Evolutionary conservation across 2,797 vertebrate genomes (phyloP), one percentile per base, ranked within the genome.

Genomic region (Lepilemur septentrionalis): DNA sequence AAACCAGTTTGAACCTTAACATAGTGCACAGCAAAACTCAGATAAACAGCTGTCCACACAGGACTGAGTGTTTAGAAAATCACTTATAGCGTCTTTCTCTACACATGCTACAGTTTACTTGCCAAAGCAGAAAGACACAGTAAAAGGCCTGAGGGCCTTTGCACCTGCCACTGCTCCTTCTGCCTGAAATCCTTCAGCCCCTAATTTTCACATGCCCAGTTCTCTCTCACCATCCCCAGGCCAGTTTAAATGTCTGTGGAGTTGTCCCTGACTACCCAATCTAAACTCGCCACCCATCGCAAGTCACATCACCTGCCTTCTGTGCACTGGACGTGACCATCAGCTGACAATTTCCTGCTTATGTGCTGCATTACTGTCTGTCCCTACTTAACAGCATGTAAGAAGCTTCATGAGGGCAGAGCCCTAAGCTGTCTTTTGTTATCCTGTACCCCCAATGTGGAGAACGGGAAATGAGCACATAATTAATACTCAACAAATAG

Each of bases 71-170:
- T 2, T 20, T 1, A 32, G 78, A n/a, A 25, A 18, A 46, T 8
- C 69, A 14, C 55, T 12, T 4, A 3, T 0, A 2, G 6, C 1
- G 59, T 22, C 43, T 18, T 67, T 22, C 48, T 55, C 85, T 41
- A 7, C 1, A 1, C 5, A 1, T 0, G 30, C 48, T 3, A 0
- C 25, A 32, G 70, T 1, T n/a, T 12, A 63, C 35, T 22, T 55
- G n/a, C 75, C 28, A 5, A 17, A 75, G 83, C 63, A 50, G 15
- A 70, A 46, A 83, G 57, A 22, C 7, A 32, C 38, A 17, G 14
- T 2, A n/a, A 38, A 48, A 43, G 22, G 70, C 25, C 43, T 15
- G 43, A 32, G 35, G 81, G 69, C 61, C 65, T 12, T 17, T 28
- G 63, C n/a, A 52, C 25, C 75, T 28, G 70, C 20, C 52, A 32